Evolutionary conservation across 2,113 vertebrate genomes (phyloP).

Genomic region (Rhodinocichla rosea): DNA sequence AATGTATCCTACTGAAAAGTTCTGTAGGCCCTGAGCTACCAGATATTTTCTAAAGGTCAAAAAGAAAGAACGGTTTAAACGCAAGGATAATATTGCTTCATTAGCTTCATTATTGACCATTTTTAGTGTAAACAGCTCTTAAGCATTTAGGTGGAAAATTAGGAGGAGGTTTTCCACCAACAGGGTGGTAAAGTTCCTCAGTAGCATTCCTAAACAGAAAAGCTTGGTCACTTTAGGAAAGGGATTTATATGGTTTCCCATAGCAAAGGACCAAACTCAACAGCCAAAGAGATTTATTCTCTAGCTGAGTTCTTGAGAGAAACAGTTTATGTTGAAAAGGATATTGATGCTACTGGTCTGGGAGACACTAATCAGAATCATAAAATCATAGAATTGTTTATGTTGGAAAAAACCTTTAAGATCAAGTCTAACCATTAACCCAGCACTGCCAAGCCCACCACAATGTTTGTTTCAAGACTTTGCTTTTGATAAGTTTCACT

Average conservation of each 20-base stretch:
- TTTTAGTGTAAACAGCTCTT: neutral
- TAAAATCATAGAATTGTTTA: neutral
- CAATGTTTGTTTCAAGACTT: neutral
- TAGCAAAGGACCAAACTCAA: neutral
- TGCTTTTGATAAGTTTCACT: neutral
- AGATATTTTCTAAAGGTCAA: neutral
- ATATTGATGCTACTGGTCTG: neutral
- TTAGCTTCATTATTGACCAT: neutral
- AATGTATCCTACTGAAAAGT: neutral
- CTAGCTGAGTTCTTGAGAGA: neutral
- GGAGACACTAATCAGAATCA: neutral
- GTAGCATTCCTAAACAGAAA: neutral
- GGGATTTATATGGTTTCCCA: neutral
- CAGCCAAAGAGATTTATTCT: neutral
- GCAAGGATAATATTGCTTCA: neutral
- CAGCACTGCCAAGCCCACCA: neutral
- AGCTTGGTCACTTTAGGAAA: neutral
- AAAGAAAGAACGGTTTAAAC: neutral
- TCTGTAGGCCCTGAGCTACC: neutral
- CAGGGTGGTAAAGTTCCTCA: neutral
- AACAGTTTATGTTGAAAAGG: neutral
- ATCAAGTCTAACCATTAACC: neutral
- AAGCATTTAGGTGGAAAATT: neutral
- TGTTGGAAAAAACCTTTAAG: neutral
- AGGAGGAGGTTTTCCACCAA: neutral